phyloP scores from a whole-genome alignment of 2,113 vertebrate species.

The Nannobrachium achirus region DNA sequence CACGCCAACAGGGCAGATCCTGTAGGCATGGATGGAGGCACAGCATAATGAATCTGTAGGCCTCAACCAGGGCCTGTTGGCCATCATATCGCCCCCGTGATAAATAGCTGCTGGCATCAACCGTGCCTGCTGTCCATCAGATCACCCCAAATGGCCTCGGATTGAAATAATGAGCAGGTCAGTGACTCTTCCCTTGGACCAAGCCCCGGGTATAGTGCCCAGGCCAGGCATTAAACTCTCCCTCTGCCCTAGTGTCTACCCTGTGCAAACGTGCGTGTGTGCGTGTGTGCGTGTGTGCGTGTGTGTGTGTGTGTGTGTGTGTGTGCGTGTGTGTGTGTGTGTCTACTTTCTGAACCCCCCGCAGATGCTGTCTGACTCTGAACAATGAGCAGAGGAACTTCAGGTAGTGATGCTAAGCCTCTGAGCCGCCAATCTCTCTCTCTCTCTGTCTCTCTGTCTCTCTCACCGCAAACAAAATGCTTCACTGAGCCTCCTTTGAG shows the following conservation, averaged over 20 bases:
- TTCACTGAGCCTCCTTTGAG: conserved; percentile 44
- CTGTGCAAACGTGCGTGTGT: conserved; percentile 12
- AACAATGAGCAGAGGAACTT: conserved; percentile 46
- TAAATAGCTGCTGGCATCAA: not conserved
- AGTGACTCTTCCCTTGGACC: conserved; percentile 44
- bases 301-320: too few species aligned
- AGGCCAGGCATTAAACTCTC: conserved; percentile 14
- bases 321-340: too few species aligned
- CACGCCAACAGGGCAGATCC: not conserved
- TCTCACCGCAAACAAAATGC: conserved; percentile 15
- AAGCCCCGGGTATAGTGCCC: conserved; percentile 67
- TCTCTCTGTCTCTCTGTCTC: too few species aligned
- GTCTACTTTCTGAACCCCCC: conserved; percentile 31
- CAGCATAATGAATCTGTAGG: not conserved
- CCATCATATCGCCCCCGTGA: conserved; percentile 27
- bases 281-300: too few species aligned
- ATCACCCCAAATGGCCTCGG: conserved; percentile 20
- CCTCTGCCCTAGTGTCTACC: conserved; percentile 17
- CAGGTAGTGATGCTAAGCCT: conserved; percentile 61
- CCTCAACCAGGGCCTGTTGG: conserved; percentile 22
- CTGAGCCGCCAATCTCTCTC: too few species aligned
- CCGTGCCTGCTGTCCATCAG: not conserved
- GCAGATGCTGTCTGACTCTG: conserved; percentile 35
- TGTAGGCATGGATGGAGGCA: not conserved
- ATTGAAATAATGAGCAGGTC: conserved; percentile 56